Evolutionary conservation across 1,140 invertebrate genomes (phyloP).

Genomic region (Babylonia areolata): DNA sequence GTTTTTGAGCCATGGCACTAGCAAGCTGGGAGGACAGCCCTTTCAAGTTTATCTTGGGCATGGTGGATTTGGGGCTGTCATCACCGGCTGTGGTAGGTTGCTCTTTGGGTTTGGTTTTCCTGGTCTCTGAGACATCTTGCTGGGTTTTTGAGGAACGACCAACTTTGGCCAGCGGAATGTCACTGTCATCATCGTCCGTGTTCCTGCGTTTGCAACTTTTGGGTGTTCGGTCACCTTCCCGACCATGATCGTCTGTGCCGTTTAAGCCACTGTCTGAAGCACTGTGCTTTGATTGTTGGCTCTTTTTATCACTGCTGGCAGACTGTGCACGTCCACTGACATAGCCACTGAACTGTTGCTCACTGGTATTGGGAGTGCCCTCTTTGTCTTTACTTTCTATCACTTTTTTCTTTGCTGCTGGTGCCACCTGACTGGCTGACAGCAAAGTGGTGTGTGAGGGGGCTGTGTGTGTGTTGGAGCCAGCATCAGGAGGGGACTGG

Average conservation of each 20-base stretch:
- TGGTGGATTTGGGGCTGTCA: too few species aligned
- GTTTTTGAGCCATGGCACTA: conserved; percentile 30
- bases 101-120: not conserved
- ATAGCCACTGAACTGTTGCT: not conserved
- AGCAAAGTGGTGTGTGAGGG: not conserved
- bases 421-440: not conserved
- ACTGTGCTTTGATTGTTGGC: not conserved
- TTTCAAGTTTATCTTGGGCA: not conserved
- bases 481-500: too few species aligned
- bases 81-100: too few species aligned
- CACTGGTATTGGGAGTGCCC: not conserved
- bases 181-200: not conserved
- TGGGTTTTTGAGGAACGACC: not conserved
- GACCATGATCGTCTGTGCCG: too few species aligned
- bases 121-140: not conserved
- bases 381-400: not conserved
- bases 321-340: not conserved
- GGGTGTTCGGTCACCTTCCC: not conserved
- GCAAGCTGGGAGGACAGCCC: conserved; percentile 30
- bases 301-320: not conserved
- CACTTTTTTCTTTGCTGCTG: not conserved
- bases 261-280: not conserved
- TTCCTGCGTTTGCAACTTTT: not conserved
- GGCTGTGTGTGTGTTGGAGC: too few species aligned
- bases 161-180: not conserved